Percentiles rank a stretch among this genome's conserved stretches.
These are phyloP conservation scores for Barnardius zonarius DNA, from an alignment of 2,113 vertebrate species.

Conservation along the genomic window DNA sequence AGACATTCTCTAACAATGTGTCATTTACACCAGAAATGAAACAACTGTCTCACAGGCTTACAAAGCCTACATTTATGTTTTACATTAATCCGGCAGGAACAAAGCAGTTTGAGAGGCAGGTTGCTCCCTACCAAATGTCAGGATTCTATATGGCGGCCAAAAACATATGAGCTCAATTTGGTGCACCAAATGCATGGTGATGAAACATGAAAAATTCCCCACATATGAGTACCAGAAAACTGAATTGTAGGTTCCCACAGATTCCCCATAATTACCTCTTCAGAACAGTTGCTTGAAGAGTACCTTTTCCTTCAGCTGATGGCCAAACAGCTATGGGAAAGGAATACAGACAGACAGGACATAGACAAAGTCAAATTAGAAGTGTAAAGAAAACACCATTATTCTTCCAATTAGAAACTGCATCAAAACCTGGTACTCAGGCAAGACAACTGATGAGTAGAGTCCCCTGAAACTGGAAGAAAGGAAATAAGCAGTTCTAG, in stretches of 20 bases:
- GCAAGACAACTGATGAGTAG: not conserved
- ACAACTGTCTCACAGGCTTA: not conserved
- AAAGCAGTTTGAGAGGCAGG: not conserved
- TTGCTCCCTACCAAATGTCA: not conserved
- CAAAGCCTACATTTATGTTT: not conserved
- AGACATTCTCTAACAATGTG: rapidly evolving
- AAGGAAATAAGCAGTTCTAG: not conserved
- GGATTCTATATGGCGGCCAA: not conserved
- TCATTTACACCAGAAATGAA: not conserved
- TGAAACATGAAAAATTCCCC: not conserved
- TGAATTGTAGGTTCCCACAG: not conserved
- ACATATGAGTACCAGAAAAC: not conserved
- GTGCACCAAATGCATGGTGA: not conserved
- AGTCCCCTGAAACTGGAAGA: not conserved
- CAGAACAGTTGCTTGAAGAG: not conserved
- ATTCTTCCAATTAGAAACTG: not conserved
- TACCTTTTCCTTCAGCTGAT: not conserved
- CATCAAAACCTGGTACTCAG: not conserved
- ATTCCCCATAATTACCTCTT: not conserved
- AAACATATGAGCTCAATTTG: not conserved
- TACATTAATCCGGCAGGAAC: not conserved
- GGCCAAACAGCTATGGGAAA: not conserved
- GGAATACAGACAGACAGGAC: not conserved
- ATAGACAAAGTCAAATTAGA: not conserved
- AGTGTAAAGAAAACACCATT: not conserved